A percentile compares a stretch with the other conserved stretches of the same genome.
These are phyloP conservation scores for Hypsibius dujardini DNA, from an alignment of 1,140 invertebrate genomes.

Conservation along the genomic window DNA sequence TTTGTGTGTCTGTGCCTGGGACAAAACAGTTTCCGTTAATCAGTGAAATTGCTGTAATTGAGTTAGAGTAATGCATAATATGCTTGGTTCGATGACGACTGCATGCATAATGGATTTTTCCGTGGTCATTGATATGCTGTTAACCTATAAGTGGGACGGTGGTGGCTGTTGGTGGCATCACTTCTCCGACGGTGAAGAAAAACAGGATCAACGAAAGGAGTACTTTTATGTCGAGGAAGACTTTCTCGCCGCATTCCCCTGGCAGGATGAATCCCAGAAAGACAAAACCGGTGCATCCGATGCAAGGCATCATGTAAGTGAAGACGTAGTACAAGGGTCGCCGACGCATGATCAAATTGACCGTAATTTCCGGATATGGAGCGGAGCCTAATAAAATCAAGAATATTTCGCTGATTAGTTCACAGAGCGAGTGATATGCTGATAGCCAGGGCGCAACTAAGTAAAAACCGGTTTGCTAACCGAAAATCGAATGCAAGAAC, in stretches of 20 bases:
- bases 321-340: conserved; percentile 77
- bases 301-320: conserved; percentile 70
- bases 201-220: conserved; percentile 7
- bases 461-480: too few relatives aligned
- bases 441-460: too few relatives aligned
- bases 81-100: too few relatives aligned
- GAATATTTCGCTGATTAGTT: not conserved
- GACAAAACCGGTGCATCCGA: conserved; percentile 56
- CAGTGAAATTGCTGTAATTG: too few relatives aligned
- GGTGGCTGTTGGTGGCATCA: not conserved
- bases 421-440: too few relatives aligned
- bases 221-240: conserved; percentile 65
- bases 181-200: not conserved
- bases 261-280: conserved; percentile 78
- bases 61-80: too few relatives aligned
- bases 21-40: too few relatives aligned
- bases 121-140: too few relatives aligned
- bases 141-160: not conserved
- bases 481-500: too few relatives aligned
- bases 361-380: conserved; percentile 44
- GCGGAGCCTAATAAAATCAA: conserved; percentile 30
- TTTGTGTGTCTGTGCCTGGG: too few relatives aligned
- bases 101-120: too few relatives aligned
- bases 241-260: conserved; percentile 76
- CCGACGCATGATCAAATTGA: conserved; percentile 41